phyloP scores from a whole-genome alignment of 2,797 vertebrate genomes.

The Sebastes taczanowskii region DNA sequence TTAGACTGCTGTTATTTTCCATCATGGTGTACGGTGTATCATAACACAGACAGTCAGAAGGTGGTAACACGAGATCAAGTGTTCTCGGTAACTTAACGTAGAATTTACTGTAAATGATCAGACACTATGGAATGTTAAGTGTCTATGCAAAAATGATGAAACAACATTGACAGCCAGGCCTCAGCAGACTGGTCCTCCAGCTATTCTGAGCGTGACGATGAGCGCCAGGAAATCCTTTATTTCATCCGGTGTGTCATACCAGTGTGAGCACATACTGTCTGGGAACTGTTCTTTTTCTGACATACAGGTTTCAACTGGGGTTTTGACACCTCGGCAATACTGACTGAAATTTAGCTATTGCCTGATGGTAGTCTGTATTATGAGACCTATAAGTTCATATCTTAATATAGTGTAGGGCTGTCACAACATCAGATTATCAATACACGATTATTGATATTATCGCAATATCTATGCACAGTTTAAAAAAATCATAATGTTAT shows the following conservation, averaged over 20 bases:
- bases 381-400: background rate
- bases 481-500: background rate
- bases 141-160: constrained; percentile 16
- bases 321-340: background rate
- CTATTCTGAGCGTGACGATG: background rate
- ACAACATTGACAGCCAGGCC: background rate
- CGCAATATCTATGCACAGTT: background rate
- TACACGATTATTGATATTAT: background rate
- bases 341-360: no score
- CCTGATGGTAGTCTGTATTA: background rate
- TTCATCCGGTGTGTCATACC: background rate
- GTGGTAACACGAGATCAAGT: background rate
- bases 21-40: background rate
- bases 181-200: background rate
- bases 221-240: background rate
- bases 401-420: background rate
- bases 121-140: constrained; percentile 13
- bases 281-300: background rate
- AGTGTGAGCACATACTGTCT: background rate
- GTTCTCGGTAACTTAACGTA: background rate
- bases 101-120: constrained; percentile 41
- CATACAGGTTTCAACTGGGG: background rate
- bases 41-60: constrained; percentile 9
- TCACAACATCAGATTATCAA: background rate
- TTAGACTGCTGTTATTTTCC: background rate